phyloP scores from a whole-genome alignment of 92 coral and sea anemone genomes.

The Bergia sp. region DNA sequence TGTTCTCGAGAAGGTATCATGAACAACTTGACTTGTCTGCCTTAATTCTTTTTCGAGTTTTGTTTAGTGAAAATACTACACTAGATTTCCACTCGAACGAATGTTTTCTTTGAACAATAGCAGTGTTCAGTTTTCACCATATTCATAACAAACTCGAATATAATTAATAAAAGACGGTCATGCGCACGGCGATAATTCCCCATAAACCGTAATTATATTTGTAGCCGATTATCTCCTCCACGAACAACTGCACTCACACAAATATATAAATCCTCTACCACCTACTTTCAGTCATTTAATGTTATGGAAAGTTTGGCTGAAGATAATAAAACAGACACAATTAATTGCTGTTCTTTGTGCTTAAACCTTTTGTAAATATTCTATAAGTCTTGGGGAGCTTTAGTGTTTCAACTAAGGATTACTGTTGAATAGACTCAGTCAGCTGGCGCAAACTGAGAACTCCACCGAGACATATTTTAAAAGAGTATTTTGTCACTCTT shows the following conservation, averaged over 20 bases:
- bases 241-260: not conserved
- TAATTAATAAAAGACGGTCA: constrained; percentile 2
- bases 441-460: too few relatives aligned
- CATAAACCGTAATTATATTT: not conserved
- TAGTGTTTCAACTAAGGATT: too few relatives aligned
- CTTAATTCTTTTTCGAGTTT: not conserved
- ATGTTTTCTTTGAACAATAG: not conserved
- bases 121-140: not conserved
- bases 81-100: not conserved
- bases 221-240: not conserved
- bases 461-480: too few relatives aligned
- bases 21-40: not conserved
- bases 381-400: not conserved
- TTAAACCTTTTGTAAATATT: not conserved
- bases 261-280: not conserved
- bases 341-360: not conserved
- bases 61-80: not conserved
- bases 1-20: not conserved
- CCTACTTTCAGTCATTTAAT: too few relatives aligned
- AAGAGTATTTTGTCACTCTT: too few relatives aligned
- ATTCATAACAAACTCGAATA: constrained; percentile 8
- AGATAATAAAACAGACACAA: not conserved
- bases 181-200: not conserved
- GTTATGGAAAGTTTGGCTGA: not conserved
- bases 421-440: too few relatives aligned